Conservation (phyloP, 2,888 invertebrate genomes). For the Agonopterix subpropinquella region DNA sequence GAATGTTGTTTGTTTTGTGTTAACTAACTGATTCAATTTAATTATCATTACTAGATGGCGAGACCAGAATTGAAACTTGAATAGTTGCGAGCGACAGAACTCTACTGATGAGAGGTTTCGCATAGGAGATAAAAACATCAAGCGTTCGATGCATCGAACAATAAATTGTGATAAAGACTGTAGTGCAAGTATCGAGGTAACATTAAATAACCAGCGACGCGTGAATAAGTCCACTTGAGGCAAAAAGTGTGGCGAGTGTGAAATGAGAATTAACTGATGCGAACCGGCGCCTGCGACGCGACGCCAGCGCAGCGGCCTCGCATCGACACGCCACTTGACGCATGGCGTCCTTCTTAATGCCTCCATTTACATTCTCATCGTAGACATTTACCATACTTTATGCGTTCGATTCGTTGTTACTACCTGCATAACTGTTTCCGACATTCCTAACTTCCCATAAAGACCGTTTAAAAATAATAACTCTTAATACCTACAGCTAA, state of each 20-base stretch:
- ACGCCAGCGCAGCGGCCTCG: constrained; percentile 41
- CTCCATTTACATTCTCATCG: constrained; percentile 46
- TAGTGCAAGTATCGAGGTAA: constrained; percentile 31
- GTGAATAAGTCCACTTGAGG: constrained; percentile 20
- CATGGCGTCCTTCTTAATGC: constrained; percentile 46
- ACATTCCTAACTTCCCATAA: constrained; percentile 24
- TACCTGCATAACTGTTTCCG: constrained; percentile 18
- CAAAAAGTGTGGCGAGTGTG: constrained; percentile 35
- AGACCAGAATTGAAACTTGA: neutral
- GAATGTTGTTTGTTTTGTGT: constrained; percentile 22
- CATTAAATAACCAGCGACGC: constrained; percentile 38
- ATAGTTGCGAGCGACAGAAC: neutral
- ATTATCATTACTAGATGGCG: neutral
- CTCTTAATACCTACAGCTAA: constrained; percentile 55
- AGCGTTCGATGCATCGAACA: too few relatives aligned
- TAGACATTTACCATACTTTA: constrained; percentile 30
- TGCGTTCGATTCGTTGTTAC: constrained; percentile 8
- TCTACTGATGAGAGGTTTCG: too few relatives aligned
- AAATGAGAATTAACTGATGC: constrained; percentile 42
- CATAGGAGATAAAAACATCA: too few relatives aligned
- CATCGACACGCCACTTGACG: constrained; percentile 65
- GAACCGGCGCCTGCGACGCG: constrained; percentile 17
- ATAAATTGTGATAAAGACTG: constrained; percentile 35
- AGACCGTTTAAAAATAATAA: constrained; percentile 30
- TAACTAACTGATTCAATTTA: neutral